phyloP scores from a whole-genome alignment of 2,797 vertebrate species.

The Lagorchestes hirsutus region DNA sequence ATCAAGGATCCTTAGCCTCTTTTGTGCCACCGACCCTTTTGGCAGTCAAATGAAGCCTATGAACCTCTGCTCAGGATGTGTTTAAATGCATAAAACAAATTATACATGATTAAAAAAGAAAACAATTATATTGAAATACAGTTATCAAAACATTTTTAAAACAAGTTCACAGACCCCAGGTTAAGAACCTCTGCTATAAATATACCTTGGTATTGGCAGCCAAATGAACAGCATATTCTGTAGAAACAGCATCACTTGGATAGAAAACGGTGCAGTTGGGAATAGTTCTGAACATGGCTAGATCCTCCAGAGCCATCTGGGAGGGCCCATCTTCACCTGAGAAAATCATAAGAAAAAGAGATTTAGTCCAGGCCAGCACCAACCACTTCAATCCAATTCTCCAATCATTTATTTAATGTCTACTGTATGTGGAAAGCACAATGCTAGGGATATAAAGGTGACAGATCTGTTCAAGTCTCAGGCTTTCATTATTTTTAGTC shows the following conservation, averaged over 20 bases:
- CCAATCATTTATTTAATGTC: background rate
- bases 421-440: background rate
- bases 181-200: slow-evolving; percentile 19
- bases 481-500: background rate
- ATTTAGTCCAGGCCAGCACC: background rate
- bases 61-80: background rate
- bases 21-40: background rate
- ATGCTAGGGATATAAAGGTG: background rate
- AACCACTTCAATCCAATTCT: background rate
- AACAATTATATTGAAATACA: background rate
- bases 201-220: slow-evolving; percentile 91
- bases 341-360: slow-evolving; percentile 22
- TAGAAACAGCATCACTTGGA: slow-evolving; percentile 91
- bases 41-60: background rate
- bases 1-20: background rate
- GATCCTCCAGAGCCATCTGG: slow-evolving; percentile 94
- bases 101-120: background rate
- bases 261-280: slow-evolving; percentile 93
- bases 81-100: background rate
- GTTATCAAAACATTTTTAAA: background rate
- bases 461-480: background rate
- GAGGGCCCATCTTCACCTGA: slow-evolving; percentile 92
- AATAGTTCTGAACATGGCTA: slow-evolving; percentile 93
- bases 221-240: slow-evolving; percentile 90
- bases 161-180: background rate